Conservation (phyloP, 2,113 vertebrate species). For the Gyps fulvus region DNA sequence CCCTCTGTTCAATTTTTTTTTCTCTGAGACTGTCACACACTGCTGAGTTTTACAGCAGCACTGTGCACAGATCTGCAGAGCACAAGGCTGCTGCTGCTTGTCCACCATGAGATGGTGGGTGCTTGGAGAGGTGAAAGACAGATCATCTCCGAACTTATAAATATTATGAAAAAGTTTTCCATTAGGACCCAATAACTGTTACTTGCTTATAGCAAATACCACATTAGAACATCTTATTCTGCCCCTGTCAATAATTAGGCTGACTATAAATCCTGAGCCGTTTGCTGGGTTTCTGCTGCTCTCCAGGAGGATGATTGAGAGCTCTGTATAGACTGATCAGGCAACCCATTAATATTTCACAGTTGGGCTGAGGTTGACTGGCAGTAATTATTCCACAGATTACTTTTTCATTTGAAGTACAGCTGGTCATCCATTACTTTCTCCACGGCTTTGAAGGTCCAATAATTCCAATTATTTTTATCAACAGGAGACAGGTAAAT, state of each 20-base stretch:
- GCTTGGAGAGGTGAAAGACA: neutral
- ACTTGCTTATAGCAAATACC: neutral
- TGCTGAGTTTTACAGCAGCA: neutral
- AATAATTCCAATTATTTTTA: constrained; percentile 44
- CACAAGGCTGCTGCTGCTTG: neutral
- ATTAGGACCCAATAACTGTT: neutral
- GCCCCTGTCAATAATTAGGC: neutral
- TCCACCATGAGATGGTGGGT: neutral
- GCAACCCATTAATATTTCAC: constrained; percentile 46
- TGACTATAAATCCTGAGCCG: neutral
- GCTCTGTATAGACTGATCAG: constrained; percentile 29
- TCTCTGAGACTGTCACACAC: neutral
- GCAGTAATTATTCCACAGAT: constrained; percentile 34
- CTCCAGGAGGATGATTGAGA: constrained; percentile 20
- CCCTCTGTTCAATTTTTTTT: neutral
- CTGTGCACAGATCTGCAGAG: neutral
- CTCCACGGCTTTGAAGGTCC: neutral
- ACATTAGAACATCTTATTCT: neutral
- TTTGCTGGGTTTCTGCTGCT: neutral
- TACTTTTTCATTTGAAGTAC: constrained; percentile 17
- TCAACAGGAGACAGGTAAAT: neutral
- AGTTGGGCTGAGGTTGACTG: neutral
- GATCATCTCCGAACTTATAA: neutral
- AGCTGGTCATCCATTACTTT: constrained; percentile 51
- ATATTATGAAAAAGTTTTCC: neutral